Evolutionary conservation across 1,140 invertebrate species (phyloP).

Genomic region (Heliconius hermathena): DNA sequence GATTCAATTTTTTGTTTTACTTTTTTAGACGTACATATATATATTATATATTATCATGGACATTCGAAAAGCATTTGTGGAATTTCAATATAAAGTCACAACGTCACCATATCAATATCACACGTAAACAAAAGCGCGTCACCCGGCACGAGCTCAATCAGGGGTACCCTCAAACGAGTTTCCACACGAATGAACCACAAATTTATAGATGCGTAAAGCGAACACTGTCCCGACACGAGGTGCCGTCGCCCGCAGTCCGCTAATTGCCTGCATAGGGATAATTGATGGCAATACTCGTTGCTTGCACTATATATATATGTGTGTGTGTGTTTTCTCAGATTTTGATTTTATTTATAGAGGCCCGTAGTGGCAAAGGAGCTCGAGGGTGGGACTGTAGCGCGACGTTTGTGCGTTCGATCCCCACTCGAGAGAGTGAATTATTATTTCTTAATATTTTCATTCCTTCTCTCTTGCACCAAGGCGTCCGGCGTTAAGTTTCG

Average conservation of each 20-base stretch:
- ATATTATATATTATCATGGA: no score
- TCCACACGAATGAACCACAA: conserved; percentile 16
- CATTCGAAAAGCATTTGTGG: not conserved
- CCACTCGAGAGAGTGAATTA: no score
- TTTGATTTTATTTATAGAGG: no score
- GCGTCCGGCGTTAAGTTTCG: no score
- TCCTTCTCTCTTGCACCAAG: no score
- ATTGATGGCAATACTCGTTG: not conserved
- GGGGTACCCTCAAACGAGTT: conserved; percentile 16
- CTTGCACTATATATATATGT: not conserved
- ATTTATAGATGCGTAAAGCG: not conserved
- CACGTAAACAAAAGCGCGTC: not conserved
- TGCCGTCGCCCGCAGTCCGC: conserved; percentile 2
- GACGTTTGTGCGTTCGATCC: no score
- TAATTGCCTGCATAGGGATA: conserved; percentile 17
- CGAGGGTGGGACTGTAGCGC: no score
- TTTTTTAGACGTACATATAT: no score
- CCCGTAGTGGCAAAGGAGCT: no score
- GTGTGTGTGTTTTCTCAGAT: not conserved
- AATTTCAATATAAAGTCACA: not conserved
- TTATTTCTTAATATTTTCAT: no score
- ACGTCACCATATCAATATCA: not conserved
- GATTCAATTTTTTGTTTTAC: not conserved
- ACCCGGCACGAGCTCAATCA: not conserved
- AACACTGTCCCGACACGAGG: not conserved